These are phyloP conservation scores for Esox masquinongy DNA, from an alignment of 2,797 vertebrate genomes.

Conservation along the genomic window DNA sequence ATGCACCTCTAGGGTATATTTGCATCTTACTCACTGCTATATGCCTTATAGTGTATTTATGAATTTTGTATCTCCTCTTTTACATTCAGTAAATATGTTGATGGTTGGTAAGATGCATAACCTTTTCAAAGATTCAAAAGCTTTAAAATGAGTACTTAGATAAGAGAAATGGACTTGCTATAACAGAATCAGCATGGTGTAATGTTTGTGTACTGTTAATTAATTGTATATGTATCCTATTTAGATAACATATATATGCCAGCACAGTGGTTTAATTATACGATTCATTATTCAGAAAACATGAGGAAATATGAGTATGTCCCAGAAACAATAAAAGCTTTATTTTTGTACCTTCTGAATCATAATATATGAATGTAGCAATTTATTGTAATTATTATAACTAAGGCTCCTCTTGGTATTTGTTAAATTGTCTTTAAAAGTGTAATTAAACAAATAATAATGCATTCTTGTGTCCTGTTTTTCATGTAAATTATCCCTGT, in stretches of 20 bases:
- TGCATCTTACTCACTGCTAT: slow-evolving; percentile 21
- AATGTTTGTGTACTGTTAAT: background rate
- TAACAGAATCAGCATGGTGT: background rate
- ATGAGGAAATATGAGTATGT: slow-evolving; percentile 51
- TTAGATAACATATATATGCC: slow-evolving; percentile 35
- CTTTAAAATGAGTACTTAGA: slow-evolving; percentile 41
- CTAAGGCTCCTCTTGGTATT: slow-evolving; percentile 49
- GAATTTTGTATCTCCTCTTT: background rate
- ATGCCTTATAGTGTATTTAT: slow-evolving; percentile 40
- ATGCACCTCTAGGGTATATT: slow-evolving; percentile 42
- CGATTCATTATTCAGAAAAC: slow-evolving; percentile 55
- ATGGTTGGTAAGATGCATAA: background rate
- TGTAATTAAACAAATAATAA: slow-evolving; percentile 59
- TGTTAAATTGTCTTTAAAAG: slow-evolving; percentile 39
- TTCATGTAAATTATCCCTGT: slow-evolving; percentile 15
- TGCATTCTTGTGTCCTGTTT: slow-evolving; percentile 33
- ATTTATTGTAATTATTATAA: slow-evolving; percentile 62
- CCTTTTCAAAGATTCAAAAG: slow-evolving; percentile 5
- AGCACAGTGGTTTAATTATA: slow-evolving; percentile 35
- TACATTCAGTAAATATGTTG: background rate
- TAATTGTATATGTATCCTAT: slow-evolving; percentile 23
- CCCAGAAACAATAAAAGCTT: slow-evolving; percentile 68
- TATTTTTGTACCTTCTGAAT: slow-evolving; percentile 83
- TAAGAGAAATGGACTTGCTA: background rate
- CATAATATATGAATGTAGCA: slow-evolving; percentile 76